Evolutionary conservation across 2,113 vertebrate genomes (phyloP).

Genomic region (Rattus rattus): DNA sequence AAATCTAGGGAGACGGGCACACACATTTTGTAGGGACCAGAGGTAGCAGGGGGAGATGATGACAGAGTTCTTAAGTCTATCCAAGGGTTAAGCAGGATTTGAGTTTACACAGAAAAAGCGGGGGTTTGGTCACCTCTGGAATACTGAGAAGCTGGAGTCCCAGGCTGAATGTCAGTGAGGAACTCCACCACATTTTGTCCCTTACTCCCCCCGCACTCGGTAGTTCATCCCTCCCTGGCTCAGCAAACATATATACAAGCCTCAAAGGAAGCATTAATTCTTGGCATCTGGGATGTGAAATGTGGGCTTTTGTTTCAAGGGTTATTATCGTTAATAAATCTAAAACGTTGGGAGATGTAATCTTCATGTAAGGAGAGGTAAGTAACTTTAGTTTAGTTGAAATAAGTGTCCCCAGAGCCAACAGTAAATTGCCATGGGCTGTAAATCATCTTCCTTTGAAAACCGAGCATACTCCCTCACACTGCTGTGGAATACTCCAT

Average conservation of each 20-base stretch:
- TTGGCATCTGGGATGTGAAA: conserved; percentile 59
- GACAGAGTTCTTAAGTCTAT: background rate
- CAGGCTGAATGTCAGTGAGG: background rate
- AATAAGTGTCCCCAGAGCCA: conserved; percentile 17
- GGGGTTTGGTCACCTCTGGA: background rate
- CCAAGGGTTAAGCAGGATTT: background rate
- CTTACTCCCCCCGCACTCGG: background rate
- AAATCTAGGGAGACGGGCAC: background rate
- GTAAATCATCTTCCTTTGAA: conserved; percentile 55
- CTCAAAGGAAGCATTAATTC: conserved; percentile 52
- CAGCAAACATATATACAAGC: background rate
- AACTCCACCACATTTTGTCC: no score
- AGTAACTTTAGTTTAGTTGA: conserved; percentile 47
- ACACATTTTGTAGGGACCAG: background rate
- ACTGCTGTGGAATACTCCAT: background rate
- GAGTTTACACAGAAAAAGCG: background rate
- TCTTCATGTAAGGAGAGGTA: conserved; percentile 37
- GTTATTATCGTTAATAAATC: conserved; percentile 69
- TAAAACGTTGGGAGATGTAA: conserved; percentile 10
- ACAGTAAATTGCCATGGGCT: background rate
- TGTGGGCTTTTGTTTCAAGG: conserved; percentile 61
- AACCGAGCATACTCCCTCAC: background rate
- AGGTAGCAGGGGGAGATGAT: background rate
- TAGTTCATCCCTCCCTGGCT: background rate
- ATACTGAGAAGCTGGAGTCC: background rate